phyloP scores from a whole-genome alignment of 2,888 invertebrate genomes.

The Epirrhoe tristata region DNA sequence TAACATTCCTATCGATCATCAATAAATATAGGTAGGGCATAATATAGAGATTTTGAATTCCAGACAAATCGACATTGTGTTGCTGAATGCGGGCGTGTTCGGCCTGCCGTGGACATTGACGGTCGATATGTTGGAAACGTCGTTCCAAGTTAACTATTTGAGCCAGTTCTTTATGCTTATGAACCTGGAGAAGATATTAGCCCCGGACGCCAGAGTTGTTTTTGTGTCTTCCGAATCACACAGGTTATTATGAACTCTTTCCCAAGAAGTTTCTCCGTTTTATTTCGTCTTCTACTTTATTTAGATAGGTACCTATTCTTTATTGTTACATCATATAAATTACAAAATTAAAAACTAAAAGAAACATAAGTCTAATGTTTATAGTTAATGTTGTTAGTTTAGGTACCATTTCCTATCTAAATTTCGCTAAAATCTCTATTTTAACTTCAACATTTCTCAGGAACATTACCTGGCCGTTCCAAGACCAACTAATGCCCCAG shows the following conservation, averaged over 20 bases:
- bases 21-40: too few relatives aligned
- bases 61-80: slow-evolving; percentile 89
- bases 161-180: slow-evolving; percentile 92
- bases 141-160: slow-evolving; percentile 95
- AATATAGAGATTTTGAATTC: slow-evolving; percentile 42
- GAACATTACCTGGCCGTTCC: slow-evolving; percentile 64
- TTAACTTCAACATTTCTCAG: slow-evolving; percentile 47
- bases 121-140: slow-evolving; percentile 90
- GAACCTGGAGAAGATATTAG: slow-evolving; percentile 88
- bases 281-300: slow-evolving; percentile 3
- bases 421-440: not conserved
- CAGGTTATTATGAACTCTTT: slow-evolving; percentile 79
- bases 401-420: not conserved
- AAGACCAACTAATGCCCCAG: slow-evolving; percentile 70
- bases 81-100: slow-evolving; percentile 93
- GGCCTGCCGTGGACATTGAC: slow-evolving; percentile 90
- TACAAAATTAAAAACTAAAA: too few relatives aligned
- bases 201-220: slow-evolving; percentile 90
- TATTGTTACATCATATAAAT: too few relatives aligned
- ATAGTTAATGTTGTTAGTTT: too few relatives aligned
- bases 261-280: not conserved
- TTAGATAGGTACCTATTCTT: too few relatives aligned
- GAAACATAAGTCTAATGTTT: too few relatives aligned
- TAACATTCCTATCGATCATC: too few relatives aligned
- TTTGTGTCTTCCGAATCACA: slow-evolving; percentile 96